Conservation (phyloP, 2,888 invertebrate species). For the Drosophila villosipedis region DNA sequence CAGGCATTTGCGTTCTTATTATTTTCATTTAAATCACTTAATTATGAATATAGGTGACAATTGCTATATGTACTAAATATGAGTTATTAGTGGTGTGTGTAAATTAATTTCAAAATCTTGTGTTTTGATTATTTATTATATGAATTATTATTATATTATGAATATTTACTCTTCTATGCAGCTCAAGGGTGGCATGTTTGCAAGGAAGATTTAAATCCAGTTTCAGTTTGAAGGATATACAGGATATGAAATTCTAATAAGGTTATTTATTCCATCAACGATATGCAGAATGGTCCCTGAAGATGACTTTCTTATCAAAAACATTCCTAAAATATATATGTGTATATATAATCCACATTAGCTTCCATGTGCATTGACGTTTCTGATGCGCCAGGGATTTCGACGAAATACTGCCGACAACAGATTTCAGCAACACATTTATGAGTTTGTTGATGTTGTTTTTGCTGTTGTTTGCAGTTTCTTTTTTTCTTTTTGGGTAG, state of each 20-base stretch:
- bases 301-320: conserved; percentile 1
- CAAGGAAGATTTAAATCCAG: background rate
- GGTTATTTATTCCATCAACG: background rate
- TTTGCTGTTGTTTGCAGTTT: conserved; percentile 2
- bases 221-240: background rate
- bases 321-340: background rate
- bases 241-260: background rate
- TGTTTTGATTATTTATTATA: background rate
- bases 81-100: too few species aligned
- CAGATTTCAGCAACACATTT: conserved; percentile 28
- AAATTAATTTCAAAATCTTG: background rate
- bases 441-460: conserved; percentile 4
- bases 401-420: conserved; percentile 20
- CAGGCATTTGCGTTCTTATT: background rate
- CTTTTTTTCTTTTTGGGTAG: background rate
- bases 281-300: background rate
- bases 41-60: background rate
- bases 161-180: background rate
- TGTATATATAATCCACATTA: background rate
- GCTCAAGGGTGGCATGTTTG: background rate
- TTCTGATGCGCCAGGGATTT: conserved; percentile 11
- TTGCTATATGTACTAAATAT: too few species aligned
- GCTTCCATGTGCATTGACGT: background rate
- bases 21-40: background rate
- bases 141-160: too few species aligned